Conservation (phyloP, 2,113 vertebrate species). For the Alectura lathami region DNA sequence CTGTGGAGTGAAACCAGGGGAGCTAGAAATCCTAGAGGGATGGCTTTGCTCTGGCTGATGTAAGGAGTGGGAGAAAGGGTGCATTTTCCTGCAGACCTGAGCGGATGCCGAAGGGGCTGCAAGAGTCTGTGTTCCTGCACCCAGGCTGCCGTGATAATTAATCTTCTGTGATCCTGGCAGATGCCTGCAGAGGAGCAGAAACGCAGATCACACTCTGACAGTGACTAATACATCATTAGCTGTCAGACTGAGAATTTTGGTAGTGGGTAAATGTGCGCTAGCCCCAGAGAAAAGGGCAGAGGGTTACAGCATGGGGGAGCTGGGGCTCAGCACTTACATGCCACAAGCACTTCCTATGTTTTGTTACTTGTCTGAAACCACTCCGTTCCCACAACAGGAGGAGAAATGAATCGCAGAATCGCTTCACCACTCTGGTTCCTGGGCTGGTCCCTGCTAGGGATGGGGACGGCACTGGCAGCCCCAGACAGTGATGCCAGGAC, state of each 20-base stretch:
- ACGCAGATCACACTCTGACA: neutral
- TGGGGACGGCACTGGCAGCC: neutral
- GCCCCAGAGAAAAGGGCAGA: neutral
- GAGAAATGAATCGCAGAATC: neutral
- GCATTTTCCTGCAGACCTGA: neutral
- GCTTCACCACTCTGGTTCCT: neutral
- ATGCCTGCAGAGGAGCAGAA: conserved; percentile 26
- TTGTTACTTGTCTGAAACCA: neutral
- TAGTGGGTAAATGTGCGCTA: conserved; percentile 25
- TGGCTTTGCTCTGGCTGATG: neutral
- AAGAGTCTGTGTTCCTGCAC: neutral
- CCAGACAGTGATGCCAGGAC: rapidly evolving
- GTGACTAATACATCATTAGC: conserved; percentile 23
- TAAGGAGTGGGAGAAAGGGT: neutral
- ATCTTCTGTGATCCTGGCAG: conserved; percentile 34
- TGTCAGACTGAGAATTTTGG: conserved; percentile 17
- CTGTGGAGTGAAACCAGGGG: neutral
- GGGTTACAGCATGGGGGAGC: neutral
- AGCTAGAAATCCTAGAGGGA: neutral
- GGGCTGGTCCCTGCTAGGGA: neutral
- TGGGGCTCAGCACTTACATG: neutral
- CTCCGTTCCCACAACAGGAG: neutral
- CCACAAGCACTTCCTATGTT: neutral
- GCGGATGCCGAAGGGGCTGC: neutral
- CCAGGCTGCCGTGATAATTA: neutral